phyloP scores from a whole-genome alignment of 1,140 invertebrate genomes.

The Macrosteles quadrilineatus region DNA sequence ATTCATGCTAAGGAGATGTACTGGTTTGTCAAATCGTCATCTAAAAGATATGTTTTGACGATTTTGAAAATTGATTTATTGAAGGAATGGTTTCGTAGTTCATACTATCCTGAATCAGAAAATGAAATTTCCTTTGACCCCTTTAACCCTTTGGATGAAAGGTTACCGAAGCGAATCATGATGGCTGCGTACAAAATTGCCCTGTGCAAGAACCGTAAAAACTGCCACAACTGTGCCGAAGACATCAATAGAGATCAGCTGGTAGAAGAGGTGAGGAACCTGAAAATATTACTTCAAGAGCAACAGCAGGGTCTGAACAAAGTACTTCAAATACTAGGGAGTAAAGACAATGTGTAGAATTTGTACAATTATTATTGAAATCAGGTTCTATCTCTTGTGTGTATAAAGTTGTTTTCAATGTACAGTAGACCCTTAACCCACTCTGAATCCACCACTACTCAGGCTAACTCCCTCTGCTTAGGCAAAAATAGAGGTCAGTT shows the following conservation, averaged over 20 bases:
- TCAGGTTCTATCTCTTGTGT: too few relatives aligned
- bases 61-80: too few relatives aligned
- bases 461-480: too few relatives aligned
- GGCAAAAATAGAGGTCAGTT: too few relatives aligned
- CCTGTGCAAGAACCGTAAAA: constrained; percentile 44
- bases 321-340: neutral
- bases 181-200: constrained; percentile 73
- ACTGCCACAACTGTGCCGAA: neutral
- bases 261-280: constrained; percentile 8
- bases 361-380: too few relatives aligned
- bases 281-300: constrained; percentile 14
- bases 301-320: constrained; percentile 11
- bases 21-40: too few relatives aligned
- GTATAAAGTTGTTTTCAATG: too few relatives aligned
- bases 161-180: constrained; percentile 72
- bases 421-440: too few relatives aligned
- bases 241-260: neutral
- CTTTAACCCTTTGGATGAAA: constrained; percentile 75
- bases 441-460: too few relatives aligned
- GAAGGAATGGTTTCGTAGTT: constrained; percentile 70
- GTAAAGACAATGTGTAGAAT: neutral
- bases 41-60: too few relatives aligned
- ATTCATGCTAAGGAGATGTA: constrained; percentile 74
- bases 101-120: constrained; percentile 65
- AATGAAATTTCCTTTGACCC: constrained; percentile 73